These are phyloP conservation scores for Chauna torquata DNA, from an alignment of 2,113 vertebrate genomes.

Conservation along the genomic window DNA sequence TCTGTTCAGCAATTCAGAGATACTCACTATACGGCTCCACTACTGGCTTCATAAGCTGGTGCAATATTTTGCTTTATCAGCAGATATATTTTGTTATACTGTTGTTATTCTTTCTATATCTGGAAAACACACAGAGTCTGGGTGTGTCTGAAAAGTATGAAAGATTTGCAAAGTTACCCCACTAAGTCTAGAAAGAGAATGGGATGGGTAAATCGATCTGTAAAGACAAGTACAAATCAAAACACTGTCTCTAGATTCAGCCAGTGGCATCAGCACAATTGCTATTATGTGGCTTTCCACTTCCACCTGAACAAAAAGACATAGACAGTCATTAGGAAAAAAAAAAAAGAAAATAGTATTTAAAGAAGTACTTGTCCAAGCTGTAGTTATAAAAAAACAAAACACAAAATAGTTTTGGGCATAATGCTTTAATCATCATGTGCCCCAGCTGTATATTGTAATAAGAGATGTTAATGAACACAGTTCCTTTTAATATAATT, in stretches of 20 bases:
- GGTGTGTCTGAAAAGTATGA: neutral
- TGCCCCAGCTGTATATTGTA: neutral
- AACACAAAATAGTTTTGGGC: neutral
- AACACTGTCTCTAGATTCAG: neutral
- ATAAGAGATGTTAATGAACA: neutral
- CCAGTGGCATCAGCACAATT: neutral
- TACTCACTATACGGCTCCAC: neutral
- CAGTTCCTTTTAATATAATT: neutral
- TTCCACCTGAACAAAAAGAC: neutral
- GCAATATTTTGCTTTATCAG: neutral
- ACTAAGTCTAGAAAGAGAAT: neutral
- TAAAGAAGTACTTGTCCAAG: neutral
- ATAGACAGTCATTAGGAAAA: neutral
- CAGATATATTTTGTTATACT: neutral
- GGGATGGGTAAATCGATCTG: neutral
- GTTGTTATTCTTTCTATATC: neutral
- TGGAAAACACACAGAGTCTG: neutral
- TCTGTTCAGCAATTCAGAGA: neutral
- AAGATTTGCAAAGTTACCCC: neutral
- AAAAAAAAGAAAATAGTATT: neutral
- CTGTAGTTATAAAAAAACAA: neutral
- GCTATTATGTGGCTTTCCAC: neutral
- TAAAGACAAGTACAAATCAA: neutral
- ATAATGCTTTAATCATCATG: neutral
- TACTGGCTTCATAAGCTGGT: neutral